Conservation (phyloP, 1,140 invertebrate species). For the Choristoneura fumiferana region DNA sequence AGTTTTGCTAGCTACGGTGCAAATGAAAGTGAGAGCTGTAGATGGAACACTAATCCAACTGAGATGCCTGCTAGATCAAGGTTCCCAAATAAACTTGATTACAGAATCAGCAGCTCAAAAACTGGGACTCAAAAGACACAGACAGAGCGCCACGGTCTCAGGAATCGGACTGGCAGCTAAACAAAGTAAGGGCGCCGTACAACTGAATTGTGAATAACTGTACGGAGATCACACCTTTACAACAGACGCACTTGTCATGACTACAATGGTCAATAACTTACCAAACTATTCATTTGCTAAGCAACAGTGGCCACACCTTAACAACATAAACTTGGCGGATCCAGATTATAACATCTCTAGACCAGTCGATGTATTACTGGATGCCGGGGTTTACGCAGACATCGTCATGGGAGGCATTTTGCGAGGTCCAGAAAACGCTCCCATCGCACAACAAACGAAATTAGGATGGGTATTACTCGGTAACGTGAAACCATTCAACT, state of each 20-base stretch:
- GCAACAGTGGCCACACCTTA: conserved; percentile 3
- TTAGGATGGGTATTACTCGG: conserved; percentile 12
- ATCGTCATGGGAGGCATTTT: conserved; percentile 11
- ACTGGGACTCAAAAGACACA: neutral
- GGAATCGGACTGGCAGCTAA: neutral
- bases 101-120: neutral
- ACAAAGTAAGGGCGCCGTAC: neutral
- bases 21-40: neutral
- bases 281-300: neutral
- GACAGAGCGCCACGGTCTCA: neutral
- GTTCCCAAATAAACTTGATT: conserved; percentile 4
- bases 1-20: neutral
- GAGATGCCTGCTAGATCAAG: conserved; percentile 3
- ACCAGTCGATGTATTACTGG: conserved; percentile 13
- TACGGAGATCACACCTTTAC: neutral
- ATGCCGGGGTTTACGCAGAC: neutral
- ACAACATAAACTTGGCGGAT: conserved; percentile 2
- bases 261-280: neutral
- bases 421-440: neutral
- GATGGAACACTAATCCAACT: neutral
- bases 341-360: conserved; percentile 1
- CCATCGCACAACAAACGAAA: neutral
- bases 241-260: neutral
- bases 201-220: neutral
- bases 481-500: neutral